A percentile compares a stretch with the other conserved stretches of the same genome.
Evolutionary conservation across 2,797 vertebrate genomes (phyloP).

Genomic region (Sphenopsis melanotis): DNA sequence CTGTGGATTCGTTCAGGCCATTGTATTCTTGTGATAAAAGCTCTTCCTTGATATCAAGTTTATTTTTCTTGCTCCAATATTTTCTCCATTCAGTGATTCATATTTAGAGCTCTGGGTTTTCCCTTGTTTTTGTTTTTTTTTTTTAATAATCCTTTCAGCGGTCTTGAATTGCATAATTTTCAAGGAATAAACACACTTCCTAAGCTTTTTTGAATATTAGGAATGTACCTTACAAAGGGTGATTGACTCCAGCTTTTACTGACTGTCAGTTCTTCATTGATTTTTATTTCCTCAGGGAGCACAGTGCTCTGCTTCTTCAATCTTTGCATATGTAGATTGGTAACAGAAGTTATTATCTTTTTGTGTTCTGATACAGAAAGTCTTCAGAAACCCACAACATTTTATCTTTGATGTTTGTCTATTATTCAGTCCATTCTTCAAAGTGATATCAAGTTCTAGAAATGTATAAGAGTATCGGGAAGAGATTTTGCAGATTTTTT

Average conservation of each 20-base stretch:
- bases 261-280: neutral
- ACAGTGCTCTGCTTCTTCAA: neutral
- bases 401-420: neutral
- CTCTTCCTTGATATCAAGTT: neutral
- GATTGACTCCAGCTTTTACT: neutral
- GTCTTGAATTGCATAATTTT: neutral
- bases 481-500: neutral
- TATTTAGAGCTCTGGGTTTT: neutral
- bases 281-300: neutral
- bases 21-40: neutral
- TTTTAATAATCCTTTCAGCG: neutral
- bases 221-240: neutral
- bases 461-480: neutral
- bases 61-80: neutral
- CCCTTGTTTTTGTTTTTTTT: too few species aligned
- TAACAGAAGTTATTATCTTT: neutral
- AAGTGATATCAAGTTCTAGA: neutral
- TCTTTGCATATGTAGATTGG: neutral
- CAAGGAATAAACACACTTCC: neutral
- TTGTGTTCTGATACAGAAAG: neutral
- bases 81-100: neutral
- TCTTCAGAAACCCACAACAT: neutral
- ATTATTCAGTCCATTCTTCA: neutral
- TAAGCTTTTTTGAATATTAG: neutral
- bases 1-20: neutral